These are phyloP conservation scores for Creontiades dilutus DNA, from an alignment of 2,888 invertebrate genomes.

Conservation along the genomic window DNA sequence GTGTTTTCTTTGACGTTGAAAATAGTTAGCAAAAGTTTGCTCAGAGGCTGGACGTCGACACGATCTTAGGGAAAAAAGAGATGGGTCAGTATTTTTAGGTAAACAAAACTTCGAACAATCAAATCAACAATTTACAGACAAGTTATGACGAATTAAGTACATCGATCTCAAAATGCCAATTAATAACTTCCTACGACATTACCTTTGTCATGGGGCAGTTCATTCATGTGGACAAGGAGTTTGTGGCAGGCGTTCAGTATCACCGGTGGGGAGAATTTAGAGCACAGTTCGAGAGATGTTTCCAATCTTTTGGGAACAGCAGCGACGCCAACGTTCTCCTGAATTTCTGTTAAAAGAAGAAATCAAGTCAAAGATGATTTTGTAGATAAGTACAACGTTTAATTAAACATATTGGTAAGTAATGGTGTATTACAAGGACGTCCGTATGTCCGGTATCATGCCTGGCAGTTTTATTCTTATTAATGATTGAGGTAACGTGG, in stretches of 20 bases:
- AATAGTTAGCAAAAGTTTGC: conserved; percentile 64
- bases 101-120: too few species aligned
- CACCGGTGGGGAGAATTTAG: conserved; percentile 84
- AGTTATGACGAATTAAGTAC: too few species aligned
- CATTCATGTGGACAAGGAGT: conserved; percentile 83
- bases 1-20: conserved; percentile 84
- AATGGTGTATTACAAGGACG: too few species aligned
- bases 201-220: conserved; percentile 83
- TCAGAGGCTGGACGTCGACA: background rate
- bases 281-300: conserved; percentile 84
- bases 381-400: too few species aligned
- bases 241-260: conserved; percentile 84
- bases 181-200: conserved; percentile 27
- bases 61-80: conserved; percentile 18
- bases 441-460: too few species aligned
- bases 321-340: conserved; percentile 77
- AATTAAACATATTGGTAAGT: too few species aligned
- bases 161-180: too few species aligned
- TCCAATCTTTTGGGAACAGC: conserved; percentile 79
- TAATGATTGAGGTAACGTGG: too few species aligned
- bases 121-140: too few species aligned
- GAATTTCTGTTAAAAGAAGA: conserved; percentile 32
- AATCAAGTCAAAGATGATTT: background rate
- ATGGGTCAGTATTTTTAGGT: background rate
- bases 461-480: too few species aligned